phyloP scores from a whole-genome alignment of 2,113 vertebrate species.

The Cyprinodon tularosa region DNA sequence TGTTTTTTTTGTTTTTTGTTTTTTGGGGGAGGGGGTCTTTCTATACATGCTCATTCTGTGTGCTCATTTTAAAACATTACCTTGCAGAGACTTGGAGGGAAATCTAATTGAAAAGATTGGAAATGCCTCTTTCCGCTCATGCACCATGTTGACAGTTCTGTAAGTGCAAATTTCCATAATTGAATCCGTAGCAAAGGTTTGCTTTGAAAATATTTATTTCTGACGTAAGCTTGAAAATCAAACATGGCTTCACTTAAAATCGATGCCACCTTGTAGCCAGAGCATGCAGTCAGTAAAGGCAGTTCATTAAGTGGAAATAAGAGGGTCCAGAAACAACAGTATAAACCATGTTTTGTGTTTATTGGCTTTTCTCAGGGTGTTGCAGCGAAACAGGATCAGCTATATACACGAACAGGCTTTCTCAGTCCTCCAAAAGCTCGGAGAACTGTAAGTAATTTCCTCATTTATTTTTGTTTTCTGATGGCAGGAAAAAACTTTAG shows the following conservation, averaged over 20 bases:
- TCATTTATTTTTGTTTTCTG: background rate
- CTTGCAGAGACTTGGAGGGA: constrained; percentile 90
- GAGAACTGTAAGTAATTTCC: constrained; percentile 89
- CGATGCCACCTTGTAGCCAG: background rate
- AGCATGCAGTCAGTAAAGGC: background rate
- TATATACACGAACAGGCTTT: constrained; percentile 87
- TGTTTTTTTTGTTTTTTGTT: constrained; percentile 14
- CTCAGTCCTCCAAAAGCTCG: constrained; percentile 86
- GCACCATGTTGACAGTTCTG: constrained; percentile 91
- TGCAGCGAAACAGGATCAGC: constrained; percentile 90
- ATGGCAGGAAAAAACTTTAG: background rate
- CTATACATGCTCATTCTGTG: constrained; percentile 6
- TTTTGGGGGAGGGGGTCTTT: background rate
- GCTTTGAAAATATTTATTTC: constrained; percentile 2
- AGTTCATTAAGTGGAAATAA: constrained; percentile 17
- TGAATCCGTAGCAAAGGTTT: background rate
- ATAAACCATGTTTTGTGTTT: background rate
- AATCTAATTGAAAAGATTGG: constrained; percentile 89
- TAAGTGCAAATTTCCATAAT: constrained; percentile 77
- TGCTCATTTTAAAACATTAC: constrained; percentile 10
- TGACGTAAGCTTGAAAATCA: constrained; percentile 9
- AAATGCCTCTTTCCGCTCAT: constrained; percentile 89
- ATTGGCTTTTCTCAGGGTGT: constrained; percentile 79
- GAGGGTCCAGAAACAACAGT: background rate
- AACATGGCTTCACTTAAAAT: constrained; percentile 6